Conservation (phyloP, 2,888 invertebrate species). For the Andrena flavipes region DNA sequence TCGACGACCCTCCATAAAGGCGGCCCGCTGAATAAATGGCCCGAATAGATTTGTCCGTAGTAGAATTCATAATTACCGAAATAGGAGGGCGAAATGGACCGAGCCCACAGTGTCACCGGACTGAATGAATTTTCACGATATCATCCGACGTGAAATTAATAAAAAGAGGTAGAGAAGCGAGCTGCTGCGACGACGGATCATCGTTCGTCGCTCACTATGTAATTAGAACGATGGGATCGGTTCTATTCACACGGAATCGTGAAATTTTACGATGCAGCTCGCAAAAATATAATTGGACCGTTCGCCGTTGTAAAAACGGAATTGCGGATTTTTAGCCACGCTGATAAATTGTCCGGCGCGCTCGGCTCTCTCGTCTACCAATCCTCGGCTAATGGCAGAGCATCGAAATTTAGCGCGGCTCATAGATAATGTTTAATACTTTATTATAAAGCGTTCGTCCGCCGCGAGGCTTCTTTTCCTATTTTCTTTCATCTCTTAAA, state of each 20-base stretch:
- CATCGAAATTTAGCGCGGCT: background rate
- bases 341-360: conserved; percentile 17
- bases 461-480: too few species aligned
- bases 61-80: conserved; percentile 19
- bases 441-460: background rate
- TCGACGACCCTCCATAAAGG: background rate
- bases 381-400: background rate
- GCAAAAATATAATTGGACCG: conserved; percentile 49
- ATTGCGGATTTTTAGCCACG: conserved; percentile 33
- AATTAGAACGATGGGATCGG: conserved; percentile 48
- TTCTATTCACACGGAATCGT: conserved; percentile 2
- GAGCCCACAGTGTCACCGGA: background rate
- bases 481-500: background rate
- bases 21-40: conserved; percentile 32
- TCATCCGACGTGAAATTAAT: conserved; percentile 26
- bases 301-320: conserved; percentile 21
- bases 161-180: conserved; percentile 5
- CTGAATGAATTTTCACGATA: conserved; percentile 32
- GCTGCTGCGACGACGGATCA: background rate
- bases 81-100: background rate
- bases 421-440: background rate
- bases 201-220: conserved; percentile 21
- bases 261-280: conserved; percentile 39
- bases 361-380: background rate
- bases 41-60: conserved; percentile 17